Conservation (phyloP, 2,113 vertebrate species). For the Rostratula benghalensis region DNA sequence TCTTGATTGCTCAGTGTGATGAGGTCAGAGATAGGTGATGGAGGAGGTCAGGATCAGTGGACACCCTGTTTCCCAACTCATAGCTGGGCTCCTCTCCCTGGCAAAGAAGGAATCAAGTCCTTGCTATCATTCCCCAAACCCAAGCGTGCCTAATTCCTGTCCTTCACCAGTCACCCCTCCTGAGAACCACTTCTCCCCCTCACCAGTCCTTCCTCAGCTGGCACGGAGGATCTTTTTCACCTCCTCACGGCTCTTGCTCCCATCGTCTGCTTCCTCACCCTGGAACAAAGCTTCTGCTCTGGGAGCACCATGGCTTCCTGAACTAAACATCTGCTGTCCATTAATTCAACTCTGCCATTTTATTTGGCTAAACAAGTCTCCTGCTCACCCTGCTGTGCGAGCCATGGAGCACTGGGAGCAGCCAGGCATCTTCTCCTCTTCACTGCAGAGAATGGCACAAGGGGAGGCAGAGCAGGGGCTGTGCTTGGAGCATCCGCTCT, state of each 20-base stretch:
- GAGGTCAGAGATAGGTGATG: neutral
- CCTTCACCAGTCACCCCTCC: neutral
- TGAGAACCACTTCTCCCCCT: neutral
- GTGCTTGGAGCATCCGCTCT: neutral
- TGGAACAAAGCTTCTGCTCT: neutral
- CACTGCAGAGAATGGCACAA: fast-evolving
- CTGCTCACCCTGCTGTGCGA: fast-evolving
- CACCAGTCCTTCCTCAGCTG: neutral
- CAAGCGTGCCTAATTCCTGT: neutral
- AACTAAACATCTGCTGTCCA: neutral
- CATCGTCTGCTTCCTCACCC: fast-evolving
- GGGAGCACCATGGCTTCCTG: neutral
- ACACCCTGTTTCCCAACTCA: neutral
- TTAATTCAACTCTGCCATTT: neutral
- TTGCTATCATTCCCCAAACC: neutral
- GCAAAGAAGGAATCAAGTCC: neutral
- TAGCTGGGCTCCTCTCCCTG: neutral
- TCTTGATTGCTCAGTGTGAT: neutral
- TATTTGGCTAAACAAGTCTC: neutral
- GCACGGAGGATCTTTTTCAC: neutral
- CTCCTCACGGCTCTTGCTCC: neutral
- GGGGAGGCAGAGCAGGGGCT: neutral
- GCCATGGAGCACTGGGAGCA: neutral
- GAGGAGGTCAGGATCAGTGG: neutral
- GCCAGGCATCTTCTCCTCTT: neutral